phyloP scores from a whole-genome alignment of 1,140 invertebrate species.

The Heliconius congener region DNA sequence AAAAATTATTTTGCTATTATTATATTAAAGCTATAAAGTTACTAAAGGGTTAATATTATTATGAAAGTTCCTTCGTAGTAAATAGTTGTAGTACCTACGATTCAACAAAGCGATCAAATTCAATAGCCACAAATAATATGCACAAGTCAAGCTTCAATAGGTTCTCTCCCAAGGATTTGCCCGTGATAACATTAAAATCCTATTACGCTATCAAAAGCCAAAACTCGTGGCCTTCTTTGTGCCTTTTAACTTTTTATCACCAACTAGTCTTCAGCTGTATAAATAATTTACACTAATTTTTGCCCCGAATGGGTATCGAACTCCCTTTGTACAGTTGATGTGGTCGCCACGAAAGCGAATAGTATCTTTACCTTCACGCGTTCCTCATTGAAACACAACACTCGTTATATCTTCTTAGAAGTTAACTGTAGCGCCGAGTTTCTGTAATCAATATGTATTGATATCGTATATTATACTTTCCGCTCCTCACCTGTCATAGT shows the following conservation, averaged over 20 bases:
- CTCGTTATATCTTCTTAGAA: slow-evolving; percentile 11
- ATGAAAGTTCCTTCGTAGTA: neutral
- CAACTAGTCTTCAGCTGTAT: neutral
- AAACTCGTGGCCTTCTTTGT: neutral
- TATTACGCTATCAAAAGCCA: neutral
- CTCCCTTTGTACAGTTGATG: too few relatives aligned
- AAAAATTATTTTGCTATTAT: neutral
- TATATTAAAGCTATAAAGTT: neutral
- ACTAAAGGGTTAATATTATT: neutral
- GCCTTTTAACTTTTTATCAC: neutral
- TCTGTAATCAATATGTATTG: slow-evolving; percentile 37
- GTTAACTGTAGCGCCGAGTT: slow-evolving; percentile 21
- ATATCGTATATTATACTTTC: slow-evolving; percentile 29
- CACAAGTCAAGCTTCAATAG: neutral
- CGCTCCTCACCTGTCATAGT: slow-evolving; percentile 27
- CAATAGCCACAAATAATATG: neutral
- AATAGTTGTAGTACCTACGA: neutral
- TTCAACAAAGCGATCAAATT: neutral
- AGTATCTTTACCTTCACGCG: slow-evolving; percentile 14
- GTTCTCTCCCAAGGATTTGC: neutral
- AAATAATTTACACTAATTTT: neutral
- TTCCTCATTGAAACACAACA: slow-evolving; percentile 23
- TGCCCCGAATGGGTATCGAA: neutral
- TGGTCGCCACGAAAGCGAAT: neutral
- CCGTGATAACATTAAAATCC: neutral